Conservation (phyloP, 2,113 vertebrate species). For the Caranx ignobilis region DNA sequence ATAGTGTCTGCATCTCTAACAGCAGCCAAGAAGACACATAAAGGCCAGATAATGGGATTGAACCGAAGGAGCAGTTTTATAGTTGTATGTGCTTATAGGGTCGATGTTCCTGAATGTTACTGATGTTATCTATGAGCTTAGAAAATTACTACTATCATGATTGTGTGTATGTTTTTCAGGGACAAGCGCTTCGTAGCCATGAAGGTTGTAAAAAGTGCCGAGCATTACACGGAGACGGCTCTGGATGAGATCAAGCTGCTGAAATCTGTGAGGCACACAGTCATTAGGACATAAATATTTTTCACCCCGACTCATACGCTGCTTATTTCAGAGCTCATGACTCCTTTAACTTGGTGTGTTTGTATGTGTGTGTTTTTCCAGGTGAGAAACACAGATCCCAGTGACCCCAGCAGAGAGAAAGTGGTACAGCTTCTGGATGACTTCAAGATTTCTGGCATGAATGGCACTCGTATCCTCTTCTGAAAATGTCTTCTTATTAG, state of each 20-base stretch:
- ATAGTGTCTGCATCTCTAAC: not conserved
- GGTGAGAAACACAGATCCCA: slow-evolving; percentile 94
- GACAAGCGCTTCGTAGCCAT: slow-evolving; percentile 96
- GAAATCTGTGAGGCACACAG: slow-evolving; percentile 87
- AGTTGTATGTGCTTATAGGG: too few relatives aligned
- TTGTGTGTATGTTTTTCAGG: slow-evolving; percentile 75
- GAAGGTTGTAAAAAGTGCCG: slow-evolving; percentile 99
- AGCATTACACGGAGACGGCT: slow-evolving; percentile 98
- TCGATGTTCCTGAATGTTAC: not conserved
- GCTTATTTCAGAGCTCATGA: not conserved
- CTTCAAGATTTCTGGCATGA: slow-evolving; percentile 97
- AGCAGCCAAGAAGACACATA: not conserved
- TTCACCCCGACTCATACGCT: not conserved
- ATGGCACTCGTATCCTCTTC: slow-evolving; percentile 96
- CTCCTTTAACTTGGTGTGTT: not conserved
- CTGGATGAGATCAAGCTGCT: slow-evolving; percentile 97
- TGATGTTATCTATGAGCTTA: not conserved
- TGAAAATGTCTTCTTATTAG: not conserved
- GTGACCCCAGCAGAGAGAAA: slow-evolving; percentile 91
- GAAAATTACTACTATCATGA: not conserved
- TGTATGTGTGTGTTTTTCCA: slow-evolving; percentile 63
- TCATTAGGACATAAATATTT: not conserved
- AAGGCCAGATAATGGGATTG: too few relatives aligned
- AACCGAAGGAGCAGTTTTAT: not conserved
- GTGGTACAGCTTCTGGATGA: slow-evolving; percentile 97